Percentiles rank a stretch among this genome's conserved stretches.
phyloP scores from a whole-genome alignment of 1,140 invertebrate genomes.

The Drosophila guanche region DNA sequence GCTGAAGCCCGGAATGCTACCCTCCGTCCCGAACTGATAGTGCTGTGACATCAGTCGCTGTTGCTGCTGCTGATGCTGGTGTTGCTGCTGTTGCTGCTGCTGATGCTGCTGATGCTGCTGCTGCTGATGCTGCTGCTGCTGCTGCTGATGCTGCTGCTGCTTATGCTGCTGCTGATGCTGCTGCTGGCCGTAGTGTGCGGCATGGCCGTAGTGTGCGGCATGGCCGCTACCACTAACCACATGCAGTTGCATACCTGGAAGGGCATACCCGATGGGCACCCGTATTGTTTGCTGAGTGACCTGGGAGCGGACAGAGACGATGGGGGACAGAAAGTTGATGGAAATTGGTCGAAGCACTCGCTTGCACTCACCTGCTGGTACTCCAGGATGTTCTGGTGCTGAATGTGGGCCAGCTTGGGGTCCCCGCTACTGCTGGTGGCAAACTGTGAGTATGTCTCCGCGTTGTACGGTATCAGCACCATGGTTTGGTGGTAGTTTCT shows the following conservation, averaged over 20 bases:
- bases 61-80: conserved; percentile 75
- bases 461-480: conserved; percentile 90
- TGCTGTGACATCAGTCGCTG: conserved; percentile 70
- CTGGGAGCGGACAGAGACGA: conserved; percentile 20
- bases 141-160: conserved; percentile 34
- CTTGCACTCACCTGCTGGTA: conserved; percentile 79
- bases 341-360: background rate
- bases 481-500: conserved; percentile 88
- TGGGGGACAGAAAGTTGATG: background rate
- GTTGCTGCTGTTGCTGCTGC: conserved; percentile 72
- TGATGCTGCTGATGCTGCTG: conserved; percentile 33
- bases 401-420: conserved; percentile 74
- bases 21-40: conserved; percentile 82
- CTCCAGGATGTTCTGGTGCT: conserved; percentile 81
- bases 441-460: conserved; percentile 82
- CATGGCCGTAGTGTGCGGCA: conserved; percentile 72
- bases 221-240: conserved; percentile 83
- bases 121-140: conserved; percentile 41
- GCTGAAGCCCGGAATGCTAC: conserved; percentile 83
- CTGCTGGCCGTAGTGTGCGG: conserved; percentile 72
- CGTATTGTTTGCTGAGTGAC: conserved; percentile 84
- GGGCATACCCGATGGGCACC: conserved; percentile 80
- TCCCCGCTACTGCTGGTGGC: conserved; percentile 77
- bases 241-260: conserved; percentile 82
- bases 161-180: conserved; percentile 34